Base-by-base conservation (phyloP, 2,797 vertebrate species). In the Selene dorsalis region DNA sequence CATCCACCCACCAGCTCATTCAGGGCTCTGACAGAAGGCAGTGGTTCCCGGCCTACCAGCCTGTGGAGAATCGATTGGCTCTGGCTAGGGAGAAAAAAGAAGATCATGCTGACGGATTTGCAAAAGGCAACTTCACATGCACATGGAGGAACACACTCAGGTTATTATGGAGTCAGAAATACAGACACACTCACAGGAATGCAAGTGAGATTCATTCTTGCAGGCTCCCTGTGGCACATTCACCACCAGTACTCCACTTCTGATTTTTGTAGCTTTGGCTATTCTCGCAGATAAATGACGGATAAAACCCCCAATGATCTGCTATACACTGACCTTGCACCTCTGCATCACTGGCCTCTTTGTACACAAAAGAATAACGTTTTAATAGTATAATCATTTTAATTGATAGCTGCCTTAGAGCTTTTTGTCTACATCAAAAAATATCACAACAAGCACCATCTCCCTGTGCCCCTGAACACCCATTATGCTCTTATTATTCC, bases 1-100 rank as follows among this genome's bases (percentile, higher is more conserved):
- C 88, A 66, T 87, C 84, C 91, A 60, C 88, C 91, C 90, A 85
- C 91, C 76, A 75, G 89, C 86, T 90, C 86, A 83, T 89, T 86
- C 74, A 84, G 39, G 78, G 70, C 81, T 86, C 74, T 82, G 88
- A 87, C 88, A 88, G 88, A 84, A 85, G 88, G 88, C 82, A 61
- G 68, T 43, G 83, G 75, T 84, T 84, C 77, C 78, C 72, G 63
- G 78, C 88, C 87, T 84, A 78, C 80, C 79, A 82, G 88, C 84
- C 88, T 87, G 88, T 78, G 78, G 73, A 88, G 69, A 93, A 92
- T 93, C 86, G 75, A 90, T 94, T 80, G 81, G 90, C 80, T 92
- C 62, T 47, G 77, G 87, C 70, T 76, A 50, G 35, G 83, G 63
- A 82, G 69, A 61, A 75, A 76, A 73, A 79, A 84, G 59, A 82